Evolutionary conservation across 2,797 vertebrate species (phyloP), one percentile per base, ranked within the genome.

Genomic region (Pipistrellus pipistrellus): DNA sequence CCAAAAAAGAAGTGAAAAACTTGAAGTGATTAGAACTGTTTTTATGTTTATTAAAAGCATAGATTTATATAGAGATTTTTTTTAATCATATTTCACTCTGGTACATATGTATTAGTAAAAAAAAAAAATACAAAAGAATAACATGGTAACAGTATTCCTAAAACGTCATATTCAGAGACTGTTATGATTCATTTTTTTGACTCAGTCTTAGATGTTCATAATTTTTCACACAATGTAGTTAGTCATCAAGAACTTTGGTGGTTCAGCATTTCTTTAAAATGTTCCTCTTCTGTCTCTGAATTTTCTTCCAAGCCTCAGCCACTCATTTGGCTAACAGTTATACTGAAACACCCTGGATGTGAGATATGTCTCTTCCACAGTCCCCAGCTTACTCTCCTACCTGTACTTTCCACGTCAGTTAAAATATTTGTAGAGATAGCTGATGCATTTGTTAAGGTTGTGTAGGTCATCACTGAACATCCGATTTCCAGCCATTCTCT

Each of bases 81-180:
- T 41, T 88, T 78, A 77, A 77, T 90, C 35, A 25, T 46, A 71
- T 64, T 62, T 91, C 80, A 66, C 17, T 82, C 21, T 77, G 30
- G 1, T 68, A 8, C 35, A 12, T 81, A 62, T 72, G 53, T 53
- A 55, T 21, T 55, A 55, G 17, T 51, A 20, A 81, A 84, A 93
- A 95, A 82, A 55, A 53, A 85, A 94, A 95, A 85, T 38, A 55
- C n/a, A 93, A 93, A 88, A 78, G 46, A 84, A 12, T 68, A 82
- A 81, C 57, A 55, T 41, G 15, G 23, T 83, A 76, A 82, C 18
- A 32, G 10, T n/a, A 90, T 85, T 59, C 27, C 20, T 71, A 53
- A 87, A 80, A 55, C 30, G 78, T 94, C 38, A 38, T 51, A 25
- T 77, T 75, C 71, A 90, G 41, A 62, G 25, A 41, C 41, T 46